Percentiles rank a stretch among this genome's conserved stretches.
Conservation (phyloP, 2,888 invertebrate species). For the Polydrusus pterygomalis region DNA sequence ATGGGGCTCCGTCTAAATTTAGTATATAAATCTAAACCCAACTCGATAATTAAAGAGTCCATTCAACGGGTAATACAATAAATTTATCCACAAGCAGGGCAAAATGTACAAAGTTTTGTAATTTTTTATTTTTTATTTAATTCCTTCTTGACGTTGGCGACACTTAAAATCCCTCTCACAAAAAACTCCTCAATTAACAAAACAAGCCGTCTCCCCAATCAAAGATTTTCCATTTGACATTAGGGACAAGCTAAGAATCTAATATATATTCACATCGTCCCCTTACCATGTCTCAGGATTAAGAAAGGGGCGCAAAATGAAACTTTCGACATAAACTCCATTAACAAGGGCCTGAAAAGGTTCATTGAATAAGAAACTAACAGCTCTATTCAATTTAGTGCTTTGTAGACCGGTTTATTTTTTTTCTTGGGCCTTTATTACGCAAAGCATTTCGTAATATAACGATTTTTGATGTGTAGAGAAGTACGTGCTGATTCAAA, state of each 20-base stretch:
- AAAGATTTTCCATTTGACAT: conserved; percentile 15
- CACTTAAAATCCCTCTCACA: too few species aligned
- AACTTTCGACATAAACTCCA: conserved; percentile 24
- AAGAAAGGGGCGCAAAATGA: conserved; percentile 22
- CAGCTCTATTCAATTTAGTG: conserved; percentile 24
- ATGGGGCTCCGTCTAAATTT: too few species aligned
- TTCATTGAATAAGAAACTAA: conserved; percentile 14
- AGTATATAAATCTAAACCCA: too few species aligned
- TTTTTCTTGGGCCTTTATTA: neutral
- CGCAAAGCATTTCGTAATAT: neutral
- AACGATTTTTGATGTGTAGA: neutral
- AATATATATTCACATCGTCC: conserved; percentile 28
- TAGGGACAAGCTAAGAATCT: conserved; percentile 1
- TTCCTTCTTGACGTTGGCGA: too few species aligned
- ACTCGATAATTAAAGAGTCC: too few species aligned
- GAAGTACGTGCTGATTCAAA: too few species aligned
- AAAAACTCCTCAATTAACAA: neutral
- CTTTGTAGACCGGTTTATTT: conserved; percentile 7
- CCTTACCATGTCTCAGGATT: conserved; percentile 23
- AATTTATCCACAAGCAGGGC: too few species aligned
- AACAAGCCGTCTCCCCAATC: neutral
- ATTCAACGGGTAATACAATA: too few species aligned
- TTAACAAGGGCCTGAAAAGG: conserved; percentile 23
- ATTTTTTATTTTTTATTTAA: too few species aligned
- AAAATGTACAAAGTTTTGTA: too few species aligned